Conservation (phyloP, 2,888 invertebrate species). For the Plemyria rubiginata region DNA sequence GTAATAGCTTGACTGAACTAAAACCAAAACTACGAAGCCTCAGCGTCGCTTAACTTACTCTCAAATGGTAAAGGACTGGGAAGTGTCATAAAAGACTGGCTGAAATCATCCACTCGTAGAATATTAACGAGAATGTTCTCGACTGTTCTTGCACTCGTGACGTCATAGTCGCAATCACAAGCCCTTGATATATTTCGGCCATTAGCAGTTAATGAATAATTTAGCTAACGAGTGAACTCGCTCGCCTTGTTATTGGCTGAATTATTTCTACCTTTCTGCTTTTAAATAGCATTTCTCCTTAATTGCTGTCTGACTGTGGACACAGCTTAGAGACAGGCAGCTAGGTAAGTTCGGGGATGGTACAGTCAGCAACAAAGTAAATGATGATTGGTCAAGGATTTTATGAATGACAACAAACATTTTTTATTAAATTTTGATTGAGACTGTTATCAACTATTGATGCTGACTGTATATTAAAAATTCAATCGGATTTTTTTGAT, state of each 20-base stretch:
- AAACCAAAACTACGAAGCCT: too few species aligned
- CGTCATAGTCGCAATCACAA: slow-evolving; percentile 42
- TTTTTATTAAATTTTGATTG: too few species aligned
- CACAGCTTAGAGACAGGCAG: slow-evolving; percentile 11
- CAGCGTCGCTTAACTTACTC: too few species aligned
- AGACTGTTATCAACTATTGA: too few species aligned
- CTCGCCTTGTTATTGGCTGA: slow-evolving; percentile 75
- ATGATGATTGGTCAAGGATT: too few species aligned
- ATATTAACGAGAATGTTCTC: slow-evolving; percentile 20
- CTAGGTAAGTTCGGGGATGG: background rate
- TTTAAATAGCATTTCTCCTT: slow-evolving; percentile 80
- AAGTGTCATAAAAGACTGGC: too few species aligned
- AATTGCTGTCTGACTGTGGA: slow-evolving; percentile 80
- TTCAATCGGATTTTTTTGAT: too few species aligned
- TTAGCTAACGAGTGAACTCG: slow-evolving; percentile 74
- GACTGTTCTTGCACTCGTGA: slow-evolving; percentile 38
- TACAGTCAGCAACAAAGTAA: too few species aligned
- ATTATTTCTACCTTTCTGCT: slow-evolving; percentile 80
- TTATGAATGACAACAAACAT: too few species aligned
- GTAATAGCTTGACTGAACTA: too few species aligned
- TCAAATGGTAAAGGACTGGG: too few species aligned
- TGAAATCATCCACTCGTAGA: background rate
- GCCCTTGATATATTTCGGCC: slow-evolving; percentile 68
- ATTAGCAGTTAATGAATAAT: slow-evolving; percentile 80
- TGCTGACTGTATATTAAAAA: background rate